Evolutionary conservation across 2,797 vertebrate species (phyloP).

Genomic region (Acanthurus leucopareius): DNA sequence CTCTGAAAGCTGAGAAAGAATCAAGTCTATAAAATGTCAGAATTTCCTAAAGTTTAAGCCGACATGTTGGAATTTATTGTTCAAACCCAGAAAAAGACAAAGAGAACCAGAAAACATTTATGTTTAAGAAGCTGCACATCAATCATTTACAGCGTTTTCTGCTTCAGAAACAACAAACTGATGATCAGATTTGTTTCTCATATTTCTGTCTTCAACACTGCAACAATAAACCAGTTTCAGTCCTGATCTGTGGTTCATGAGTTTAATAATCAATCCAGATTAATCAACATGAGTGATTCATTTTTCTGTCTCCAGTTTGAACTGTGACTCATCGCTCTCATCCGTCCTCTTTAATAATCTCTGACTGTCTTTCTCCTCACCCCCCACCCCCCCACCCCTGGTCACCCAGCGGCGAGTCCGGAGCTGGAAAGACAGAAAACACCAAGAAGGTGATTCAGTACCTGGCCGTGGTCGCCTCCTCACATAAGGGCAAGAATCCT

Average conservation of each 20-base stretch:
- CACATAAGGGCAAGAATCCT: conserved; percentile 98
- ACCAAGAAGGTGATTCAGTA: conserved; percentile 99
- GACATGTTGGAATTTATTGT: background rate
- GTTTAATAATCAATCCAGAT: no score
- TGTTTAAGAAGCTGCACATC: background rate
- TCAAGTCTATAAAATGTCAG: no score
- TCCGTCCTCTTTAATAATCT: conserved; percentile 29
- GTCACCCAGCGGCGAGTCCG: conserved; percentile 97
- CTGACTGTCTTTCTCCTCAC: conserved; percentile 6
- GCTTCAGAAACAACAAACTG: background rate
- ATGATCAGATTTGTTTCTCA: background rate
- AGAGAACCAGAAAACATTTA: background rate
- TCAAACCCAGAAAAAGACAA: background rate
- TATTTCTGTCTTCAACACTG: background rate
- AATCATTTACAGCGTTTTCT: background rate
- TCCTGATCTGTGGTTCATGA: no score
- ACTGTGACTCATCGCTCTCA: conserved; percentile 33
- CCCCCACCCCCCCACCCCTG: no score
- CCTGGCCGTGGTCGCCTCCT: conserved; percentile 95
- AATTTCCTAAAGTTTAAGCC: background rate
- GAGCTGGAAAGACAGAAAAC: conserved; percentile 98
- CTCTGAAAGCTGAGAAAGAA: no score
- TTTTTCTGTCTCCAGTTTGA: no score
- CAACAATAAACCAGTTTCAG: no score
- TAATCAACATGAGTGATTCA: no score